Base-by-base conservation (phyloP, 2,888 invertebrate species). In the Smittia aterrima region DNA sequence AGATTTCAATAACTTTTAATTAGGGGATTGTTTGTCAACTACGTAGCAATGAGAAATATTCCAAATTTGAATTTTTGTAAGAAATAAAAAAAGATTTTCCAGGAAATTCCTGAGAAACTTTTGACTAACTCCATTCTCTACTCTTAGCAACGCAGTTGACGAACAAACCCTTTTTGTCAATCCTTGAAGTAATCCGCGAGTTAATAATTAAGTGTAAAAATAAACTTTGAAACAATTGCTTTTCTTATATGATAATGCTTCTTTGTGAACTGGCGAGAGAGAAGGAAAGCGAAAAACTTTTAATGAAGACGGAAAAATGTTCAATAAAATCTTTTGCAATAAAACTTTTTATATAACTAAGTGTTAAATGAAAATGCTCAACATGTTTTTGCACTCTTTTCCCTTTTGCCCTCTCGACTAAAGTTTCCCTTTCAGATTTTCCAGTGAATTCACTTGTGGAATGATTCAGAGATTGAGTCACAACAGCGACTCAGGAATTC, bases 301-400 rank as follows among this genome's bases (percentile, higher is more conserved):
- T 67, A 67, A 67, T 67, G 67, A 67, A 67, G 67, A 67, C 41
- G 41, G 24, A 67, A 41, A 67, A 20, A 18, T 22, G 58, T 58
- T 58, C 58, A 58, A 58, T 58, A 58, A 58, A 67, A 47, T 18
- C 22, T 41, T 67, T 67, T 47, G 67, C 67, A 67, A 67, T 67
- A 67, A 67, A 41, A 41, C 25, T 70, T 70, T 70, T 54, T 53
- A 70, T 68, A 53, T 24, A 53, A 54, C 16, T 53, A 70, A 70
- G 70, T 70, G 70, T 70, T 70, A 53, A 70, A 70, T 53, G 54
- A 70, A 53, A 70, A 70, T 70, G 18, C 38, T 64, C 6, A 16
- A 27, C 64, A 67, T 20, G 40, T 18, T 20, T 67, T 67, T 40
- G 16, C 7, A 18, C 22, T 20, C 13, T 40, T 67, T 62, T 3